Evolutionary conservation across 1,140 invertebrate species (phyloP), one percentile per base, ranked within the genome.

Genomic region (Apocrypta bakeri): DNA sequence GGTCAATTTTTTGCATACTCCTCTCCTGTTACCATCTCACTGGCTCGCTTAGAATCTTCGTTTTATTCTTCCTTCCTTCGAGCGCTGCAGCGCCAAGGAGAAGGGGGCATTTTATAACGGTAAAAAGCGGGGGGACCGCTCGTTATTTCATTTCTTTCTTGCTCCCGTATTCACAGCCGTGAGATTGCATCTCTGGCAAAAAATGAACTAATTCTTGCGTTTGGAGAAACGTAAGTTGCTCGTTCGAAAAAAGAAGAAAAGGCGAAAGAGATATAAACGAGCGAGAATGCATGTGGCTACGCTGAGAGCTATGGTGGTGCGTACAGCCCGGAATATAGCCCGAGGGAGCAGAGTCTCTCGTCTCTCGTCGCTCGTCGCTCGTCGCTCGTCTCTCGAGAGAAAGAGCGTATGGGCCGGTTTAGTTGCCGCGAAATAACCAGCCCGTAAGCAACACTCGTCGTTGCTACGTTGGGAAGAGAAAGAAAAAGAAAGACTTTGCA

Each of bases 21-120:
- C 17, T 66, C 75, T 71, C 66, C 33, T 77, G 48, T 33, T 56
- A 17, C 24, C 29, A 66, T 66, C 31, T 31, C 63, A 66, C 17
- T 37, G 33, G 7, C 69, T 33, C 21, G 69, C 29, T 37, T 56
- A 29, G 66, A 27, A 66, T 78, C 81, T 14, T 48, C 61, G 29
- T 33, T 1, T 37, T 33, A 33, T 8, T 29, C 33, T 17, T 72
- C 69, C 37, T 24, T 12, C 66, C 68, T 71, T 72, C 63, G 76
- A 9, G 74, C 68, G 61, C 40, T 31, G 33, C 42, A 42, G n/a
- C 24, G 8, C 9, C 33, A 37, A 31, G 48, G 61, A 73, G 48
- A 71, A 68, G 76, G 78, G 63, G 71, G n/a, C n/a, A 21, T 24
- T 68, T 76, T 33, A 63, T 88, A 88, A 88, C 88, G 86, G 87